These are phyloP conservation scores for Paguma larvata DNA, from an alignment of 2,797 vertebrate genomes.

Conservation along the genomic window DNA sequence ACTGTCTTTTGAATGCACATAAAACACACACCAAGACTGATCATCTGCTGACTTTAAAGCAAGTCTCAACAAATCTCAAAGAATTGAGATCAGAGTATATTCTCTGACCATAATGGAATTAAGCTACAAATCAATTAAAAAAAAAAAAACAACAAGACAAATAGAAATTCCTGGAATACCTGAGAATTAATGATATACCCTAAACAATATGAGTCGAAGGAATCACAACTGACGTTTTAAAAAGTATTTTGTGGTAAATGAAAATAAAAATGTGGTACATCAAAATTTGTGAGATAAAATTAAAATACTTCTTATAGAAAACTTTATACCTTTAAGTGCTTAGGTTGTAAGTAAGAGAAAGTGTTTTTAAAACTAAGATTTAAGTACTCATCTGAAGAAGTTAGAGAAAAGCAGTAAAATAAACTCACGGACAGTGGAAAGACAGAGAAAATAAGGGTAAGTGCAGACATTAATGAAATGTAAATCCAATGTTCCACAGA, in stretches of 20 bases:
- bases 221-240: neutral
- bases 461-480: neutral
- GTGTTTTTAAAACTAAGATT: neutral
- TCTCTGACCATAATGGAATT: neutral
- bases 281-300: neutral
- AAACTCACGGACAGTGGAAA: neutral
- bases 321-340: neutral
- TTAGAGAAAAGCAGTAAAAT: neutral
- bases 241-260: neutral
- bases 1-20: neutral
- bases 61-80: conserved; percentile 18
- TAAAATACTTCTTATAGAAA: neutral
- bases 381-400: neutral
- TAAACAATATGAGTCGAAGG: neutral
- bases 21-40: neutral
- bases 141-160: neutral
- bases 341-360: neutral
- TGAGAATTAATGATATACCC: neutral
- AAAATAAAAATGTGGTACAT: neutral
- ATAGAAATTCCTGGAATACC: neutral
- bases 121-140: neutral
- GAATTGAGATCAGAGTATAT: neutral
- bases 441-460: neutral
- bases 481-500: neutral
- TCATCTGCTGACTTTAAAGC: neutral